phyloP scores from a whole-genome alignment of 2,888 invertebrate species.

The Drosophila rellima region DNA sequence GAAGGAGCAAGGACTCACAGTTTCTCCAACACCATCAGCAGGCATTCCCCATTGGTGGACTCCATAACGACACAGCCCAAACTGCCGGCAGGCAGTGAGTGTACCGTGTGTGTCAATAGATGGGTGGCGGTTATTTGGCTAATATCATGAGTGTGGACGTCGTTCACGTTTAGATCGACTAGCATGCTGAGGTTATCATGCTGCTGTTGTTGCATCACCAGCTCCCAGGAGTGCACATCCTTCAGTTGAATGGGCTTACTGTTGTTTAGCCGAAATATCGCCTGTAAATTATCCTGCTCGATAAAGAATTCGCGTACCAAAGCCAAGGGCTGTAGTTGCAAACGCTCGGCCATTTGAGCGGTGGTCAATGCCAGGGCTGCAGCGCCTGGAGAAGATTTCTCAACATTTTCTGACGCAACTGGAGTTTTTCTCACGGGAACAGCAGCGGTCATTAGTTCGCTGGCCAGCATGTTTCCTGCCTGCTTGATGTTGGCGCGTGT shows the following conservation, averaged over 20 bases:
- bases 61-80: slow-evolving; percentile 97
- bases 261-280: slow-evolving; percentile 66
- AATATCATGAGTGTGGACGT: slow-evolving; percentile 96
- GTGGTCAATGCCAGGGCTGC: slow-evolving; percentile 95
- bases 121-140: slow-evolving; percentile 99
- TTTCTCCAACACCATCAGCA: slow-evolving; percentile 96
- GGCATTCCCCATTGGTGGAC: slow-evolving; percentile 98
- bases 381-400: slow-evolving; percentile 88
- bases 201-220: slow-evolving; percentile 90
- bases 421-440: background rate
- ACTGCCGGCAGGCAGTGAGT: slow-evolving; percentile 94
- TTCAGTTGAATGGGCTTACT: slow-evolving; percentile 90
- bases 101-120: slow-evolving; percentile 95
- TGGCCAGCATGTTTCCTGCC: slow-evolving; percentile 94
- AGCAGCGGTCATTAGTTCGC: slow-evolving; percentile 41
- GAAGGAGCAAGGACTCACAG: slow-evolving; percentile 88
- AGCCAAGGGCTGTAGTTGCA: slow-evolving; percentile 61
- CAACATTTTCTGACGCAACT: too few relatives aligned
- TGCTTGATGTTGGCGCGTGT: slow-evolving; percentile 83
- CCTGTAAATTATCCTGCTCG: slow-evolving; percentile 28
- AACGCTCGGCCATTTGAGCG: slow-evolving; percentile 88
- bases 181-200: slow-evolving; percentile 96
- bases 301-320: slow-evolving; percentile 63
- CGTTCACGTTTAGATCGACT: slow-evolving; percentile 87
- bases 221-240: slow-evolving; percentile 90